phyloP scores from a whole-genome alignment of 2,888 invertebrate species.

The Oasisia sp. region DNA sequence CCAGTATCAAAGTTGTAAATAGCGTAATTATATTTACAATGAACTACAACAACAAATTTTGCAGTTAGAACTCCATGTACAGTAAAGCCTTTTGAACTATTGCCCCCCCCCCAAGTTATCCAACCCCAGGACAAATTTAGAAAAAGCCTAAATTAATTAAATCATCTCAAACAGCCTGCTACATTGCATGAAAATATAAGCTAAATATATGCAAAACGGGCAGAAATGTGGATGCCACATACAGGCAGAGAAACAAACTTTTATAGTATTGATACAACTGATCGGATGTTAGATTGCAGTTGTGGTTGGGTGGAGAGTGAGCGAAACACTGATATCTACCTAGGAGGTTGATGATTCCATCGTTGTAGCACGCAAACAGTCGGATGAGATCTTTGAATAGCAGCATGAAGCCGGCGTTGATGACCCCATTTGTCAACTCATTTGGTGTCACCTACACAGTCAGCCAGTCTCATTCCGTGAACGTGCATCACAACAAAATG shows the following conservation, averaged over 20 bases:
- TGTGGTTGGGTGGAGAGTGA: not conserved
- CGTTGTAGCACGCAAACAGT: slow-evolving; percentile 99
- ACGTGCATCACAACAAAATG: not conserved
- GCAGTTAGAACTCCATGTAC: too few species aligned
- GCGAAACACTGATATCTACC: slow-evolving; percentile 67
- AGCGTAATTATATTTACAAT: too few species aligned
- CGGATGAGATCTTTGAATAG: slow-evolving; percentile 98
- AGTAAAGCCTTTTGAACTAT: too few species aligned
- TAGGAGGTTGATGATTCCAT: slow-evolving; percentile 97
- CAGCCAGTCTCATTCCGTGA: not conserved
- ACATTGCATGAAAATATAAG: not conserved
- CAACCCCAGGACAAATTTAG: too few species aligned
- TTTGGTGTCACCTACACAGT: slow-evolving; percentile 81
- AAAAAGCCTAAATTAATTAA: too few species aligned
- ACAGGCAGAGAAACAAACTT: too few species aligned
- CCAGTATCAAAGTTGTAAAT: too few species aligned
- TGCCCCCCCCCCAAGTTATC: too few species aligned
- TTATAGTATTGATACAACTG: not conserved
- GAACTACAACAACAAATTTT: too few species aligned
- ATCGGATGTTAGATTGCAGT: too few species aligned
- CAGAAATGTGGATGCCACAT: not conserved
- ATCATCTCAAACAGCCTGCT: too few species aligned
- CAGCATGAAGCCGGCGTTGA: slow-evolving; percentile 99
- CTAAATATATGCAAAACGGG: not conserved
- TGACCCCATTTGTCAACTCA: slow-evolving; percentile 97